Evolutionary conservation across 2,113 vertebrate genomes (phyloP), one percentile per base, ranked within the genome.

Genomic region (Accipiter cooperii): DNA sequence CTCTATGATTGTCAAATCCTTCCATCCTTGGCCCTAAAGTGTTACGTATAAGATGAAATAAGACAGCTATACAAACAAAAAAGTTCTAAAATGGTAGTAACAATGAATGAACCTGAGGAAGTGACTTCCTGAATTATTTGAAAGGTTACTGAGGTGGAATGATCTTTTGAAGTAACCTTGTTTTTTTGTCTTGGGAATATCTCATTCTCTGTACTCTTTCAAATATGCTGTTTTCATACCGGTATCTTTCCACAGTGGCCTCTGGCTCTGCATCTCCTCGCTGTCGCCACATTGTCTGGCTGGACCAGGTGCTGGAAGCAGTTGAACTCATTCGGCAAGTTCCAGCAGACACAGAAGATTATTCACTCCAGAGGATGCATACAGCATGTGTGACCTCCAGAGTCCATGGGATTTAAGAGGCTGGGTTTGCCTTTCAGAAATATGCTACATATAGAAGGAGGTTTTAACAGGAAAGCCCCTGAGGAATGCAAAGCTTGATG

Each of bases 271-370:
- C 61, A 22, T 3, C 38, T 84, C 38, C 38, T 70, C 5, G 1
- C 51, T 55, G 25, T 33, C 0, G 0, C 20, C 68, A 80, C 34
- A 5, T n/a, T 42, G 13, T 58, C 66, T 80, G 31, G n/a, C 66
- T 84, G 51, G 51, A 58, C 54, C 63, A 89, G 44, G 29, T 89
- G 10, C 60, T 78, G 55, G 55, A 49, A 78, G 42, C 19, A 24
- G 4, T 8, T 47, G 76, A 89, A 66, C 16, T 34, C 46, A 54
- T 40, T 70, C 74, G 76, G 51, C 55, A 84, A 66, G 20, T 82
- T 93, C 47, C 36, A 84, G 51, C 40, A 95, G 54, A 66, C 0
- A 0, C 15, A 2, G 1, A 93, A 68, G 44, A 58, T 70, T 70
- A 66, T 77, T 64, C 26, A 17, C 33, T 87, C 24, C 47, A 42